phyloP scores from a whole-genome alignment of 2,888 invertebrate species.

The Oeneis ivallda region DNA sequence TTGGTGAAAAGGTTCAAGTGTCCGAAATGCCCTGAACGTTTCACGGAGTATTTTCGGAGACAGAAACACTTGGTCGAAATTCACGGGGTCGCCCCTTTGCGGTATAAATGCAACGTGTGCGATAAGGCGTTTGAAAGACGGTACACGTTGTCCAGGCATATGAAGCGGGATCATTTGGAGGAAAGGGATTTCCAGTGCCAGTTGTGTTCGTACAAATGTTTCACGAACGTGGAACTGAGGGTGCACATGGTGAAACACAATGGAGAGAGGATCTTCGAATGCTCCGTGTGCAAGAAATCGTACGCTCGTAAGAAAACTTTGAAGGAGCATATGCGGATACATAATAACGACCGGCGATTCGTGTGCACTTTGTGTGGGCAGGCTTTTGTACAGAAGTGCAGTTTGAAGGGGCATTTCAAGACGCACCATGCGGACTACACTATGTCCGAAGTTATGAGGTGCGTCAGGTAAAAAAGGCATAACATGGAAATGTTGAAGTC shows the following conservation, averaged over 20 bases:
- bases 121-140: slow-evolving; percentile 49
- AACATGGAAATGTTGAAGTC: no score
- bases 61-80: slow-evolving; percentile 65
- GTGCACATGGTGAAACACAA: slow-evolving; percentile 66
- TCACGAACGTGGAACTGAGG: slow-evolving; percentile 60
- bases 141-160: slow-evolving; percentile 58
- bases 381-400: slow-evolving; percentile 69
- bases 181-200: slow-evolving; percentile 60
- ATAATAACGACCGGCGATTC: slow-evolving; percentile 66
- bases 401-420: slow-evolving; percentile 68
- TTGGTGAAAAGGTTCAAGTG: slow-evolving; percentile 63
- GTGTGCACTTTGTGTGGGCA: slow-evolving; percentile 65
- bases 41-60: slow-evolving; percentile 63
- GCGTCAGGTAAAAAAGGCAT: no score
- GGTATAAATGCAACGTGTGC: slow-evolving; percentile 65
- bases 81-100: slow-evolving; percentile 59
- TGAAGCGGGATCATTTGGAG: slow-evolving; percentile 67
- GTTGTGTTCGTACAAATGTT: slow-evolving; percentile 60
- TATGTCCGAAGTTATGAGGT: slow-evolving; percentile 17
- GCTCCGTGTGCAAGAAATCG: slow-evolving; percentile 66
- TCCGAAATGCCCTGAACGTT: slow-evolving; percentile 61
- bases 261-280: slow-evolving; percentile 65
- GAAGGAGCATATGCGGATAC: slow-evolving; percentile 68
- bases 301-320: slow-evolving; percentile 67
- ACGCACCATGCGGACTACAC: slow-evolving; percentile 58